A percentile compares a stretch with the other conserved stretches of the same genome.
Evolutionary conservation across 1,140 invertebrate species (phyloP).

Genomic region (Ptiloglossa arizonensis): DNA sequence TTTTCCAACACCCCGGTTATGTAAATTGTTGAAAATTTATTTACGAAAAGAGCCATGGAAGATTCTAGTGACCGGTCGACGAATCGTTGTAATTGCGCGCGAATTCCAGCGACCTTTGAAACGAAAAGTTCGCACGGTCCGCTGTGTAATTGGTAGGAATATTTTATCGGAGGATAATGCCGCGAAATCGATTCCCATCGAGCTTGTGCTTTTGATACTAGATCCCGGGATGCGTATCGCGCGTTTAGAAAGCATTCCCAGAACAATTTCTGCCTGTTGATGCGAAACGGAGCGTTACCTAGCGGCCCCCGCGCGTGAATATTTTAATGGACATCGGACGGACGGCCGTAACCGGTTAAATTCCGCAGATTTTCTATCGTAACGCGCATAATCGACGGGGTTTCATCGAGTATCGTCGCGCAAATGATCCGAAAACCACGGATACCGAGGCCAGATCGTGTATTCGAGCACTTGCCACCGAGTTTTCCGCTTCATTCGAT

Average conservation of each 20-base stretch:
- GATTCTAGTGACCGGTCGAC: too few species aligned
- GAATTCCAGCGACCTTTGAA: too few species aligned
- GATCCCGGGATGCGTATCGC: too few species aligned
- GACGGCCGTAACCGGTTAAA: neutral
- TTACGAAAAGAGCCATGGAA: too few species aligned
- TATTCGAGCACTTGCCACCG: slow-evolving; percentile 16
- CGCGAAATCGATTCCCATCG: too few species aligned
- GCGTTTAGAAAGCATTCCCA: neutral
- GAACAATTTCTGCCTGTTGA: neutral
- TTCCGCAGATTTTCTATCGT: slow-evolving; percentile 9
- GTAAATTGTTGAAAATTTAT: too few species aligned
- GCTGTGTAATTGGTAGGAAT: too few species aligned
- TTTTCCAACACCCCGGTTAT: too few species aligned
- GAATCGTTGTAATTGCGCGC: too few species aligned
- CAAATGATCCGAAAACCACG: slow-evolving; percentile 48
- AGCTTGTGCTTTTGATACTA: neutral
- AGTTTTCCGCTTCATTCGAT: slow-evolving; percentile 38
- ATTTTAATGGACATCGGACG: neutral
- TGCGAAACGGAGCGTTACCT: neutral
- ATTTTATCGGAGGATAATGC: too few species aligned
- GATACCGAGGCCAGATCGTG: slow-evolving; percentile 9
- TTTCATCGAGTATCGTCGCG: slow-evolving; percentile 2
- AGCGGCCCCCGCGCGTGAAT: neutral
- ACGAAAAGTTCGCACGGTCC: too few species aligned
- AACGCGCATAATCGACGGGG: neutral